phyloP scores from a whole-genome alignment of 2,888 invertebrate species.

The Alloplasta piceator region DNA sequence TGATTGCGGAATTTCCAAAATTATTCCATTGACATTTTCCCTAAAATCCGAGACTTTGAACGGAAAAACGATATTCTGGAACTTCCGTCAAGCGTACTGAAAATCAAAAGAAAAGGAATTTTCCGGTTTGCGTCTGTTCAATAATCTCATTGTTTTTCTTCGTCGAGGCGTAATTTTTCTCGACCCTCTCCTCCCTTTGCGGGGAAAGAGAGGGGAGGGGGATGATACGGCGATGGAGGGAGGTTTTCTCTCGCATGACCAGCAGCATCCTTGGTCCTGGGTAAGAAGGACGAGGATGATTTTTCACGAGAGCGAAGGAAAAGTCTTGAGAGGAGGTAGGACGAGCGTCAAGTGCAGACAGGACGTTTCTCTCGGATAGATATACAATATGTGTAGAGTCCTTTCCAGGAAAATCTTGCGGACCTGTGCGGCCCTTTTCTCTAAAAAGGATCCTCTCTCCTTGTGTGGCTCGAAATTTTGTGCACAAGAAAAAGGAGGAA shows the following conservation, averaged over 20 bases:
- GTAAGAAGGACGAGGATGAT: not conserved
- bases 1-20: no score
- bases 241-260: conserved; percentile 48
- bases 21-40: no score
- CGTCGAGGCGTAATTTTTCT: conserved; percentile 44
- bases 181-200: conserved; percentile 1
- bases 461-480: conserved; percentile 43
- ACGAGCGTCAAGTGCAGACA: conserved; percentile 4
- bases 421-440: conserved; percentile 56
- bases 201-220: not conserved
- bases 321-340: not conserved
- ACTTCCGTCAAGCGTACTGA: not conserved
- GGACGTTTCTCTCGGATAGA: not conserved
- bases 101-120: conserved; percentile 10
- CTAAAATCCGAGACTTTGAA: no score
- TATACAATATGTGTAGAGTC: not conserved
- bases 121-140: conserved; percentile 5
- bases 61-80: no score
- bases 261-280: conserved; percentile 16
- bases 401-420: conserved; percentile 59
- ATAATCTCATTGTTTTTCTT: conserved; percentile 58
- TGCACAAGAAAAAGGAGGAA: conserved; percentile 18
- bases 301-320: no score
- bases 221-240: not conserved
- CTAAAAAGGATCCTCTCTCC: conserved; percentile 50